Evolutionary conservation across 1,140 invertebrate genomes (phyloP).

Genomic region (Linepithema humile): DNA sequence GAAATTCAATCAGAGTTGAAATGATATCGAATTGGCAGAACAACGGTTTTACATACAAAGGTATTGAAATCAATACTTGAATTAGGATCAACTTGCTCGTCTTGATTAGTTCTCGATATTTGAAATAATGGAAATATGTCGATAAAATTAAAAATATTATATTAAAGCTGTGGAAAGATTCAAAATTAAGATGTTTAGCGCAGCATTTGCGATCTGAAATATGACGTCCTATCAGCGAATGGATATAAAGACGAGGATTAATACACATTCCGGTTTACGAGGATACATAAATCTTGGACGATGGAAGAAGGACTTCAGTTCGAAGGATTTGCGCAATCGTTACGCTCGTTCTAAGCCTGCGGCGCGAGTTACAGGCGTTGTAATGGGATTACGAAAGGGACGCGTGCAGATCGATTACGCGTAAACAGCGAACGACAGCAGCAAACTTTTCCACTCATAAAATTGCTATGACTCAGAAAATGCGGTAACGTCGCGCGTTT

Average conservation of each 20-base stretch:
- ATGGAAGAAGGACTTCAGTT: background rate
- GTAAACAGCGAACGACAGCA: conserved; percentile 14
- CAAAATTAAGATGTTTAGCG: background rate
- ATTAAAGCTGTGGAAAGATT: too few relatives aligned
- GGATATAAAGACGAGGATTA: background rate
- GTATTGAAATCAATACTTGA: too few relatives aligned
- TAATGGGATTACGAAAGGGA: conserved; percentile 49
- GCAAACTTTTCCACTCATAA: conserved; percentile 29
- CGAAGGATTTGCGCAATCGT: conserved; percentile 23
- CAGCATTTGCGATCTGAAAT: background rate
- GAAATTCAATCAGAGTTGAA: too few relatives aligned
- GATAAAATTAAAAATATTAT: too few relatives aligned
- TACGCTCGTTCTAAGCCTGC: background rate
- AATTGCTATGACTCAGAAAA: conserved; percentile 40
- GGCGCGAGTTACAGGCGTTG: conserved; percentile 14
- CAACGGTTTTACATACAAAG: too few relatives aligned
- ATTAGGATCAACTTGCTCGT: too few relatives aligned
- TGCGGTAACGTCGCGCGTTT: background rate
- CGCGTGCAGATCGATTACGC: conserved; percentile 45
- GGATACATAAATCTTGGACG: background rate
- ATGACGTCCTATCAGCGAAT: background rate
- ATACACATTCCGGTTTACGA: background rate
- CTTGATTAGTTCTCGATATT: too few relatives aligned
- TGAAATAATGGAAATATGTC: too few relatives aligned
- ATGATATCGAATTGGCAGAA: too few relatives aligned